These are phyloP conservation scores for Drosophila baimaii DNA, from an alignment of 1,140 invertebrate genomes.

Conservation along the genomic window DNA sequence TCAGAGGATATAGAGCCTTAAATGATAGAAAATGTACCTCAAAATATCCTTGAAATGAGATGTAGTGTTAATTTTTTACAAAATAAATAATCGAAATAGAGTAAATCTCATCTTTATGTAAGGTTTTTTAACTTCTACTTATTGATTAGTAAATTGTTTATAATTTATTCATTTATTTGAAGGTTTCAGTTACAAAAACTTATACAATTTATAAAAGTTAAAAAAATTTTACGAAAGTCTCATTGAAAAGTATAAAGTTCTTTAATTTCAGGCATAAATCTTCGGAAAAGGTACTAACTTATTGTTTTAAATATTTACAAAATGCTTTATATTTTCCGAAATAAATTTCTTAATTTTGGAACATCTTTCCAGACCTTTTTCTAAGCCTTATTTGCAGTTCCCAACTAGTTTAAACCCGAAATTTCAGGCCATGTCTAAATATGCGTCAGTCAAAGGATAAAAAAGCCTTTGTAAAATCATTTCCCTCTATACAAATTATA, in stretches of 20 bases:
- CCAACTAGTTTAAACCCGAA: neutral
- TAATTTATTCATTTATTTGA: neutral
- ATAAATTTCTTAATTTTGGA: neutral
- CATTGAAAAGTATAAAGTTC: too few relatives aligned
- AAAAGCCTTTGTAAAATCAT: rapidly evolving
- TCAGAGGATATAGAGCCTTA: neutral
- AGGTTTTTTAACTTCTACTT: too few relatives aligned
- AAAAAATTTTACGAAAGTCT: too few relatives aligned
- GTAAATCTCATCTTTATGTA: neutral
- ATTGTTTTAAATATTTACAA: neutral
- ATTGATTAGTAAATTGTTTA: neutral
- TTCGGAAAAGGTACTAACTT: too few relatives aligned
- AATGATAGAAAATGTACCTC: neutral
- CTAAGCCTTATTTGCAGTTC: too few relatives aligned
- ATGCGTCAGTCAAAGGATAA: neutral
- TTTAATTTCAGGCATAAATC: too few relatives aligned
- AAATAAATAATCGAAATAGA: neutral
- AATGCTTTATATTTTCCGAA: neutral
- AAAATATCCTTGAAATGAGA: neutral
- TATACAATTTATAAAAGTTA: too few relatives aligned
- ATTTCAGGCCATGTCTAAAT: too few relatives aligned
- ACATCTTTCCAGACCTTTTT: rapidly evolving
- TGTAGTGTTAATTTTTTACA: neutral
- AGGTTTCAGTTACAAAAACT: too few relatives aligned
- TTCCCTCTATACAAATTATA: too few relatives aligned